These are phyloP conservation scores for Drosophila busckii DNA, from an alignment of 1,140 invertebrate species.

Conservation along the genomic window DNA sequence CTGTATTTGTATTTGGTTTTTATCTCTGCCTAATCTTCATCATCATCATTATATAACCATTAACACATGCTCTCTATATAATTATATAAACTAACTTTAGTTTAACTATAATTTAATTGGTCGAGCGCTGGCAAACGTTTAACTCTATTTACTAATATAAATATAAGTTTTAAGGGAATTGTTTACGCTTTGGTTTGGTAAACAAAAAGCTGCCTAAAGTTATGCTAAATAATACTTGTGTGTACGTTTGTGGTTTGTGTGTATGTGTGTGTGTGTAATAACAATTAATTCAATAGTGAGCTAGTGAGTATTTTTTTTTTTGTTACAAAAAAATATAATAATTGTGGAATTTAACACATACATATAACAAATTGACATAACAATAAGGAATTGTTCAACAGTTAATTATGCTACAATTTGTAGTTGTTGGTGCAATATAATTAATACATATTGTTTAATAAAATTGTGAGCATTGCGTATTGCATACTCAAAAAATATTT, in stretches of 20 bases:
- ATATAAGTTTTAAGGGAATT: slow-evolving; percentile 21
- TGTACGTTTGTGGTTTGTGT: slow-evolving; percentile 16
- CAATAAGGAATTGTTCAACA: slow-evolving; percentile 56
- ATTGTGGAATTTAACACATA: slow-evolving; percentile 60
- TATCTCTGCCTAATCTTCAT: slow-evolving; percentile 49
- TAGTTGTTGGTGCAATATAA: too few species aligned
- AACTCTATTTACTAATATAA: slow-evolving; percentile 16
- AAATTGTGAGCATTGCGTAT: too few species aligned
- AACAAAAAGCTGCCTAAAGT: slow-evolving; percentile 45
- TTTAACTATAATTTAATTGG: slow-evolving; percentile 75
- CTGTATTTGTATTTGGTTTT: slow-evolving; percentile 72
- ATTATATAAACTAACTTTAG: slow-evolving; percentile 66
- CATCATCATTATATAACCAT: slow-evolving; percentile 50
- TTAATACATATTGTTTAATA: too few species aligned
- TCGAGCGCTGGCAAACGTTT: slow-evolving; percentile 67
- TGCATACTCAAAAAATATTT: too few species aligned
- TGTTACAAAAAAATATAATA: too few species aligned
- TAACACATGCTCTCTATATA: slow-evolving; percentile 70
- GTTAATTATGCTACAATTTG: slow-evolving; percentile 28
- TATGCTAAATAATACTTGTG: slow-evolving; percentile 73
- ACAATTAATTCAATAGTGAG: slow-evolving; percentile 33
- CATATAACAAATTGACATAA: slow-evolving; percentile 56
- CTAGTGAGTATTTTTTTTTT: slow-evolving; percentile 60
- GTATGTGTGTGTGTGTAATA: slow-evolving; percentile 5
- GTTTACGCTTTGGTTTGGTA: slow-evolving; percentile 13